A percentile compares a stretch with the other conserved stretches of the same genome.
Evolutionary conservation across 2,888 invertebrate genomes (phyloP).

Genomic region (Ypsolopha sequella): DNA sequence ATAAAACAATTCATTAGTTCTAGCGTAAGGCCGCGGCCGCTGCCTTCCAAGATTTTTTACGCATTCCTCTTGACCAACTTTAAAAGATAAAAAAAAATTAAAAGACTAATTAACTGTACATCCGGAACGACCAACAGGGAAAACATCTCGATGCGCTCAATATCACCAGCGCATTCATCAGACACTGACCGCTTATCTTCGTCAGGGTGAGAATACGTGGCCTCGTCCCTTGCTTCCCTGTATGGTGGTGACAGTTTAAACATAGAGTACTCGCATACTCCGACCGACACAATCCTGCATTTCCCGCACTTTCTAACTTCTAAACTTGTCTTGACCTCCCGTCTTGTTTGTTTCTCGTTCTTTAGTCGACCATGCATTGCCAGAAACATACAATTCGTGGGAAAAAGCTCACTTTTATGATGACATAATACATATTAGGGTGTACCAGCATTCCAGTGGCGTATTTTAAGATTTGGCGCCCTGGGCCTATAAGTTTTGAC

Average conservation of each 20-base stretch:
- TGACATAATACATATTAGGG: too few relatives aligned
- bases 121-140: background rate
- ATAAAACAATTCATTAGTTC: too few relatives aligned
- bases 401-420: too few relatives aligned
- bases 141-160: background rate
- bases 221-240: constrained; percentile 31
- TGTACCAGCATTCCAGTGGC: too few relatives aligned
- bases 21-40: too few relatives aligned
- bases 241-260: constrained; percentile 34
- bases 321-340: constrained; percentile 6
- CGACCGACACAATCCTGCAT: constrained; percentile 22
- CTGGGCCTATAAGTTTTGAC: too few relatives aligned
- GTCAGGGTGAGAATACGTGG: constrained; percentile 24
- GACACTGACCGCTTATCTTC: background rate
- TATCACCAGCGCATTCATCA: background rate
- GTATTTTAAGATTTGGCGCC: too few relatives aligned
- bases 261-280: constrained; percentile 10
- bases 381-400: too few relatives aligned
- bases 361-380: too few relatives aligned
- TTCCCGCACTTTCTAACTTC: constrained; percentile 39
- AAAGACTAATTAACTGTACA: too few relatives aligned
- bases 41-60: background rate
- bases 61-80: background rate
- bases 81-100: background rate
- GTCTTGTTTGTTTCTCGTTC: background rate